Conservation (phyloP, 2,888 invertebrate genomes). For the Carcina quercana region DNA sequence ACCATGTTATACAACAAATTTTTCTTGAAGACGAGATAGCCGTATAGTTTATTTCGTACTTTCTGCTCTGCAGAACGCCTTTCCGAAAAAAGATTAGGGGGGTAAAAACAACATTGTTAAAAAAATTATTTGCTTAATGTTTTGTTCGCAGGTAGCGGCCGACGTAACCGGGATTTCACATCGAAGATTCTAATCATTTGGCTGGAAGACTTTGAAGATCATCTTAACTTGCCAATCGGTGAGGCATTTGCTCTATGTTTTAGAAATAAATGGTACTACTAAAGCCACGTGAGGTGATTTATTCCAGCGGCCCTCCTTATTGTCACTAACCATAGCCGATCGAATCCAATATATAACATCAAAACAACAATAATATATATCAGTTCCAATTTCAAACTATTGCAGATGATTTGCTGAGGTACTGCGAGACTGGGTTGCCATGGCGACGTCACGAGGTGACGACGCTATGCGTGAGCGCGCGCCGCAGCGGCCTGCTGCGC, state of each 20-base stretch:
- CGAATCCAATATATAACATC: neutral
- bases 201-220: constrained; percentile 97
- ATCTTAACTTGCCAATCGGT: constrained; percentile 91
- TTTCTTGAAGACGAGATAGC: no score
- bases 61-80: no score
- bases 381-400: no score
- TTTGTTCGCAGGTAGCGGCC: constrained; percentile 47
- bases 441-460: constrained; percentile 77
- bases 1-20: no score
- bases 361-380: no score
- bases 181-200: constrained; percentile 93
- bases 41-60: no score
- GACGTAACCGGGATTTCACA: constrained; percentile 73
- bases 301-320: no score
- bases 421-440: constrained; percentile 90
- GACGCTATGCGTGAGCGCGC: constrained; percentile 52
- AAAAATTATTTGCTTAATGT: no score
- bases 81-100: no score
- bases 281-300: neutral
- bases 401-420: constrained; percentile 7
- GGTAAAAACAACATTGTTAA: no score
- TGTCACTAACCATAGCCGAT: no score
- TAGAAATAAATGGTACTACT: neutral
- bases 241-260: constrained; percentile 22
- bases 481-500: constrained; percentile 75